Percentiles rank a stretch among this genome's conserved stretches.
Evolutionary conservation across 2,888 invertebrate species (phyloP).

Genomic region (Hydropsyche betteni): DNA sequence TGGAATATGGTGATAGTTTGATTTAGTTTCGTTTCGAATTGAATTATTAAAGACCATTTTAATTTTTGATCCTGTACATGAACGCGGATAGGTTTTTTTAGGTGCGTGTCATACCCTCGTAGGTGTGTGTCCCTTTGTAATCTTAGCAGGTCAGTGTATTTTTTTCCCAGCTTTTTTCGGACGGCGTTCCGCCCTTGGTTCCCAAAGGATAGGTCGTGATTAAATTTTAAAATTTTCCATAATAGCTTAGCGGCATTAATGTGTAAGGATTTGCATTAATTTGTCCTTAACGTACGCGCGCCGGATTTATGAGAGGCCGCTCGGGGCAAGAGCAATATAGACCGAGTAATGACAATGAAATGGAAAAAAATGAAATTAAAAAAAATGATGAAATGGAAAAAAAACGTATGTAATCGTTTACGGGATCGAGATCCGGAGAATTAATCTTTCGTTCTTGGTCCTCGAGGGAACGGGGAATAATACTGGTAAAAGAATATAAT

Average conservation of each 20-base stretch:
- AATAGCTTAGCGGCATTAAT: constrained; percentile 29
- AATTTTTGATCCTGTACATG: too few species aligned
- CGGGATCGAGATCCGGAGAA: constrained; percentile 14
- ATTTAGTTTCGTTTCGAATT: too few species aligned
- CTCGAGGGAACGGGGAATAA: background rate
- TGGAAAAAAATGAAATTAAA: constrained; percentile 5
- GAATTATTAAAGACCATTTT: too few species aligned
- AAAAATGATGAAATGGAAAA: background rate
- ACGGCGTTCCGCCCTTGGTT: background rate
- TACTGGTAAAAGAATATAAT: too few species aligned
- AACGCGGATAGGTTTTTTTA: too few species aligned
- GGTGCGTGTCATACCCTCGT: too few species aligned
- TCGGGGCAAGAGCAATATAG: constrained; percentile 10
- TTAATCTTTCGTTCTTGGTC: constrained; percentile 12
- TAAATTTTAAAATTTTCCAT: constrained; percentile 37
- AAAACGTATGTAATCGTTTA: background rate
- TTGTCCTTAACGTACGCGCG: constrained; percentile 33
- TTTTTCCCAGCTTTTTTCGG: background rate
- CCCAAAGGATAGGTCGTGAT: constrained; percentile 24
- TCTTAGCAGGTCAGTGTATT: too few species aligned
- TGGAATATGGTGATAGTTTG: too few species aligned
- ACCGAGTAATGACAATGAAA: background rate
- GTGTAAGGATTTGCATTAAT: constrained; percentile 38
- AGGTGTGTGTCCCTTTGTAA: too few species aligned
- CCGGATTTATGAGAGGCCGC: constrained; percentile 10